Evolutionary conservation across 2,888 invertebrate species (phyloP), one percentile per base, ranked within the genome.

Genomic region (Escarpia spicata): DNA sequence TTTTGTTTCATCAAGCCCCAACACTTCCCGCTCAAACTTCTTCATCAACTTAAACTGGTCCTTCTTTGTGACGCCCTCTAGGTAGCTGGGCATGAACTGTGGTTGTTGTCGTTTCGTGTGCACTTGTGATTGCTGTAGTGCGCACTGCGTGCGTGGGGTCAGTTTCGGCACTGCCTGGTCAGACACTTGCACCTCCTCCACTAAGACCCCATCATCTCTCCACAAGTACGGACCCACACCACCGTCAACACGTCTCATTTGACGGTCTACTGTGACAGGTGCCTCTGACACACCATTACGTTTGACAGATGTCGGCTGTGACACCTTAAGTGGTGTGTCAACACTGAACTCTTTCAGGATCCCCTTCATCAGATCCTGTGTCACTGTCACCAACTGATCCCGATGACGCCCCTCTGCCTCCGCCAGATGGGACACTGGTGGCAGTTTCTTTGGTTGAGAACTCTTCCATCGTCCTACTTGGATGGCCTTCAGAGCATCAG

Each of bases 31-130:
- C 93, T 96, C 96, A 95, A 96, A 96, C n/a, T 94, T 93, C 92
- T 94, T 95, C 93, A 95, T 93, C 92, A 95, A 94, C 12, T 94
- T 92, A 94, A 94, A 96, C 94, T 96, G 96, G 92, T 96, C 96
- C 91, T 94, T 94, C 92, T 95, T 96, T n/a, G 96, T 96, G 8
- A 96, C 94, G 9, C 95, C 96, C 26, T 94, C 93, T 92, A 94
- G 94, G 93, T 95, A 95, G 92, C 95, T 95, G 45, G 95, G 95
- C 91, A 95, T 45, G 92, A 95, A 95, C 75, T 75, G 75, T 6
- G 15, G 75, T 43, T 94, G 93, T 92, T 95, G 95, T 92, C 94
- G 94, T 31, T 91, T 10, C 43, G 43, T 10, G 90, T 43, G 12
- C n/a, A 93, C 45, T 26, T 92, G 92, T 10, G 45, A 3, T 19